phyloP scores from a whole-genome alignment of 2,113 vertebrate genomes.

The Actenoides lindsayi region DNA sequence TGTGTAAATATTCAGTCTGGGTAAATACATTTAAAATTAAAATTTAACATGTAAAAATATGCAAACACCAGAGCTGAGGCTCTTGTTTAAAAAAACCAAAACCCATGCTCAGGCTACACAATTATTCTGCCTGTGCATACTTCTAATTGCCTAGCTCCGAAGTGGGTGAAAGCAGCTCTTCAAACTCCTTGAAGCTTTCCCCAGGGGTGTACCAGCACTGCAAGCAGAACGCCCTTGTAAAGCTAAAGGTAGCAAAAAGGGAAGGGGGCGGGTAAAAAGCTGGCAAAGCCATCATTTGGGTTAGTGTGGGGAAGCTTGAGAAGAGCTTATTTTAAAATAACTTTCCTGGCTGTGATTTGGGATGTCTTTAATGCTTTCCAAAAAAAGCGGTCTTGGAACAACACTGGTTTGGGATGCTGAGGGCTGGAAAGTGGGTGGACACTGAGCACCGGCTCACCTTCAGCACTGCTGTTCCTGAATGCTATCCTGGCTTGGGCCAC shows the following conservation, averaged over 20 bases:
- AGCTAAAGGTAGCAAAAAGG: not conserved
- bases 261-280: not conserved
- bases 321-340: not conserved
- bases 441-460: fast-evolving
- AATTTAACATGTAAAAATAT: constrained; percentile 36
- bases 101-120: not conserved
- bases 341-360: not conserved
- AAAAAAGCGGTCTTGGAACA: not conserved
- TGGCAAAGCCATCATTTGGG: not conserved
- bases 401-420: fast-evolving
- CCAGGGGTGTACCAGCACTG: fast-evolving
- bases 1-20: not conserved
- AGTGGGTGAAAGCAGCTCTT: not conserved
- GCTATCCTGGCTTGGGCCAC: fast-evolving
- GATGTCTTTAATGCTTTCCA: not conserved
- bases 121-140: not conserved
- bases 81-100: not conserved
- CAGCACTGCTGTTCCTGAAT: fast-evolving
- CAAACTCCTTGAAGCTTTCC: not conserved
- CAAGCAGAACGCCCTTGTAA: not conserved
- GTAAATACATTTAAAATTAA: not conserved
- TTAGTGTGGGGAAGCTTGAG: not conserved
- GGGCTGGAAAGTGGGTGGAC: not conserved
- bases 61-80: not conserved
- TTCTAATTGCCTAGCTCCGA: not conserved